phyloP scores from a whole-genome alignment of 2,888 invertebrate species.

The Apocheima hispidaria region DNA sequence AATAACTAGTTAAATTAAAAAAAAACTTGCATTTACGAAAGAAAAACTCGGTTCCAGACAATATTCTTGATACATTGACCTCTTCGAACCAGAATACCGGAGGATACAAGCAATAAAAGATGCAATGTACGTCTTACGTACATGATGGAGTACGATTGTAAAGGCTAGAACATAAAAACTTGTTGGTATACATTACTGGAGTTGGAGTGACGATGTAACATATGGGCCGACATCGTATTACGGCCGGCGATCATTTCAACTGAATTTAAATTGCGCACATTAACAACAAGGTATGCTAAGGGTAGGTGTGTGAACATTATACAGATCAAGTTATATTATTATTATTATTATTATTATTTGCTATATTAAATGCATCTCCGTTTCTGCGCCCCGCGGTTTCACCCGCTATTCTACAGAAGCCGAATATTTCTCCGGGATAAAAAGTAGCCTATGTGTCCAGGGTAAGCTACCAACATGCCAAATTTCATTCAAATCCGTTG shows the following conservation, averaged over 20 bases:
- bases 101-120: conserved; percentile 22
- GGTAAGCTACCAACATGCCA: no score
- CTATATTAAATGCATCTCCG: not conserved
- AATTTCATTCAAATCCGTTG: no score
- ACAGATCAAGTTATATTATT: not conserved
- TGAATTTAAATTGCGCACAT: conserved; percentile 23
- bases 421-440: no score
- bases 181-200: conserved; percentile 26
- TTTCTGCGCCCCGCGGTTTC: no score
- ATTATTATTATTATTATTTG: not conserved
- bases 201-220: conserved; percentile 25
- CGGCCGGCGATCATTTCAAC: conserved; percentile 5
- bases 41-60: conserved; percentile 27
- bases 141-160: conserved; percentile 35
- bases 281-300: conserved; percentile 1
- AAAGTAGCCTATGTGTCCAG: no score
- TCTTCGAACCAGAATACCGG: conserved; percentile 1
- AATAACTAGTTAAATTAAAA: conserved; percentile 21
- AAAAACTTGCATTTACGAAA: conserved; percentile 24
- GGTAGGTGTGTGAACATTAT: not conserved
- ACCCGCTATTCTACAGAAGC: no score
- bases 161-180: conserved; percentile 36
- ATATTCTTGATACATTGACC: conserved; percentile 34
- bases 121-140: conserved; percentile 27
- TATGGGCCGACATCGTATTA: conserved; percentile 31